A percentile compares a stretch with the other conserved stretches of the same genome.
phyloP scores from a whole-genome alignment of 2,888 invertebrate species.

The Drosophila subquinaria region DNA sequence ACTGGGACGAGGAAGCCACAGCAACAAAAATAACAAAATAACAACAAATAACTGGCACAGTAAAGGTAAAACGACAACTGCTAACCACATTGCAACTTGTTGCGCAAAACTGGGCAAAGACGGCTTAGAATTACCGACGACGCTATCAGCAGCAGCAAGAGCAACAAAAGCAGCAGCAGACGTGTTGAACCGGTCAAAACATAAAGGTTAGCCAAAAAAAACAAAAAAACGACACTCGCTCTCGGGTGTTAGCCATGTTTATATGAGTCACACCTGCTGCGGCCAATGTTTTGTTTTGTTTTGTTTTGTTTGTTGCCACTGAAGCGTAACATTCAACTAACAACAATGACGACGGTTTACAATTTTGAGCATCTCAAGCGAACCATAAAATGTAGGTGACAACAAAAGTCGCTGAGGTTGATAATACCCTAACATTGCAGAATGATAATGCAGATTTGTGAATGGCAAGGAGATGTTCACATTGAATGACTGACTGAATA shows the following conservation, averaged over 20 bases:
- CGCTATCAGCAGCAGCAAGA: conserved; percentile 50
- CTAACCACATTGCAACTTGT: conserved; percentile 66
- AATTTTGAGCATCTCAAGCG: conserved; percentile 47
- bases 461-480: conserved; percentile 11
- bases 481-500: conserved; percentile 27
- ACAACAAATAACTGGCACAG: conserved; percentile 44
- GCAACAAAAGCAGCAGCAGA: conserved; percentile 34
- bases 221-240: conserved; percentile 15
- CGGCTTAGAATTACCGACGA: conserved; percentile 57
- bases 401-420: conserved; percentile 31
- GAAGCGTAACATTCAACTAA: conserved; percentile 60
- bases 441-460: conserved; percentile 37
- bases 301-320: conserved; percentile 10
- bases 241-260: conserved; percentile 64
- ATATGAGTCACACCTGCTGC: conserved; percentile 75
- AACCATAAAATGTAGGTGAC: conserved; percentile 66
- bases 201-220: conserved; percentile 66
- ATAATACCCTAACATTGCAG: conserved; percentile 34
- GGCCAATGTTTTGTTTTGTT: neutral
- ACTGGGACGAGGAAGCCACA: conserved; percentile 65
- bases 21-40: conserved; percentile 26
- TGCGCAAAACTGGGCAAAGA: conserved; percentile 53
- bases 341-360: conserved; percentile 68
- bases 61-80: conserved; percentile 47
- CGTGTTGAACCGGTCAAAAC: conserved; percentile 70